Conservation (phyloP, 2,113 vertebrate species). For the Nothobranchius kuhntae region DNA sequence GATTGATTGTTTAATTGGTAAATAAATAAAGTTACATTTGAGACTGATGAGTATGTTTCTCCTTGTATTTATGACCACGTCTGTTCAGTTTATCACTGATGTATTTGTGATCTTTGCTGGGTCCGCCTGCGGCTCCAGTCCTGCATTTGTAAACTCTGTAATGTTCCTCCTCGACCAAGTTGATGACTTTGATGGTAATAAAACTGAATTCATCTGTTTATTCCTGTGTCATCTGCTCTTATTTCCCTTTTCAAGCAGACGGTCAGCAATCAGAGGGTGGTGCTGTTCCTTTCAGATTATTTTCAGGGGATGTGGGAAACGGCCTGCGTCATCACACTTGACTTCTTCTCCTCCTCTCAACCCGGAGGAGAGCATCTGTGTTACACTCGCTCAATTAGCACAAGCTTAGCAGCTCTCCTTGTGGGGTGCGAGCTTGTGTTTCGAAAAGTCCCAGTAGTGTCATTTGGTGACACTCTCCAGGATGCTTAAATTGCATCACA, state of each 20-base stretch:
- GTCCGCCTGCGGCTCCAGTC: constrained; percentile 65
- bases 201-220: constrained; percentile 61
- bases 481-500: constrained; percentile 34
- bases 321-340: constrained; percentile 31
- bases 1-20: constrained; percentile 61
- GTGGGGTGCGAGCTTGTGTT: constrained; percentile 45
- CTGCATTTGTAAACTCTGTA: constrained; percentile 73
- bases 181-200: constrained; percentile 80
- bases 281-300: constrained; percentile 12
- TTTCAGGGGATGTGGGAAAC: constrained; percentile 38
- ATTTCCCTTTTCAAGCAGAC: not conserved
- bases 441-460: constrained; percentile 44
- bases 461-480: constrained; percentile 56
- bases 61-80: constrained; percentile 59
- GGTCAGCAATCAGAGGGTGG: not conserved
- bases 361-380: constrained; percentile 61
- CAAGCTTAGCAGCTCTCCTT: constrained; percentile 47
- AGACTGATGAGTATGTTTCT: constrained; percentile 66
- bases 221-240: not conserved
- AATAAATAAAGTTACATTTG: constrained; percentile 65
- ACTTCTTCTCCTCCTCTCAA: no score
- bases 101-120: constrained; percentile 67
- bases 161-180: constrained; percentile 69
- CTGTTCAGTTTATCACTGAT: constrained; percentile 59
- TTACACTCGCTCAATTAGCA: constrained; percentile 54